Base-by-base conservation (phyloP, 2,888 invertebrate species). In the Nomada ferruginata region DNA sequence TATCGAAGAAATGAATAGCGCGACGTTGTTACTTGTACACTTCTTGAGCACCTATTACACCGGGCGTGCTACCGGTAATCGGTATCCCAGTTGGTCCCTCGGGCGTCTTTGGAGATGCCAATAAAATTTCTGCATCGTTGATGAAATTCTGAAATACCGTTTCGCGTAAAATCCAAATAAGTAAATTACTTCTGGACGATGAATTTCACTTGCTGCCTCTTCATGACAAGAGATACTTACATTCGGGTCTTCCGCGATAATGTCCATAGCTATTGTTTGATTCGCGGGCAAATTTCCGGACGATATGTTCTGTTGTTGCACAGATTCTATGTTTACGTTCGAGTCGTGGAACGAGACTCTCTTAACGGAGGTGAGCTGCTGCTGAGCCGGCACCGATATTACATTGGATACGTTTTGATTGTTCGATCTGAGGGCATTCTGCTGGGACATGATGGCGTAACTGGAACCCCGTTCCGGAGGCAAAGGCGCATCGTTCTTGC, bases 11-110 rank as follows among this genome's bases (percentile, higher is more conserved):
- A 29, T 42, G 18, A 18, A 63, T 5, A 29, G 42, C 0, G 20
- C 47, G 57, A 59, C 36, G 36, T 36, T 1, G 92, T 92, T 92
- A 97, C 97, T 96, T 96, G 94, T 99, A 99, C 73, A 99, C 98
- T 95, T 99, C 99, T 95, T 99, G 99, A 79, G 99, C 97, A 87
- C 99, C 99, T 92, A 99, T 98, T 74, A 99, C 99, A 86, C 98
- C 98, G 36, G 98, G 99, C 79, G 98, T 98, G 90, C 96, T 97
- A 87, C 95, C 95, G 84, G 94, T 92, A 89, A 93, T 94, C 85
- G 89, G 92, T 81, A 92, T 93, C 81, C 92, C 94, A 72, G 26
- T 1, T 3, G 95, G 94, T 70, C 95, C 94, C 85, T 95, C 95
- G 7, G 97, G 97, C 63, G 97, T 96, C 86, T 96, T 95, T 75